Evolutionary conservation across 2,888 invertebrate genomes (phyloP).

Genomic region (Brachycybe producta): DNA sequence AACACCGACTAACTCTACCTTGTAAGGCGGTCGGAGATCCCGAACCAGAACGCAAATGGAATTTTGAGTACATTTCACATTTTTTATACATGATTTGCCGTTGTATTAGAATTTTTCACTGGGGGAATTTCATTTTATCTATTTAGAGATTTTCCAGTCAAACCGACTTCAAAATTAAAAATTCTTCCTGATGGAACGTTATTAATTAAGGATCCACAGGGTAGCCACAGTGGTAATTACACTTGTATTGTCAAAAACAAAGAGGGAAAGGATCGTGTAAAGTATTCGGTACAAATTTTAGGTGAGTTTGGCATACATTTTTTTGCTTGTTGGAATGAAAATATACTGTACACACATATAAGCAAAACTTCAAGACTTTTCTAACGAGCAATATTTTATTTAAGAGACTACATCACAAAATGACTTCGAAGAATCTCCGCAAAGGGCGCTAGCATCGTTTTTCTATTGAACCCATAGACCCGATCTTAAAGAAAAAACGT

Average conservation of each 20-base stretch:
- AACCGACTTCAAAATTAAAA: slow-evolving; percentile 13
- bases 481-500: too few relatives aligned
- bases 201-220: slow-evolving; percentile 75
- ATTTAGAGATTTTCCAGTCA: slow-evolving; percentile 3
- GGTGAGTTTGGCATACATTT: slow-evolving; percentile 44
- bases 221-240: slow-evolving; percentile 86
- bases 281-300: slow-evolving; percentile 73
- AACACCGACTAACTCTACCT: slow-evolving; percentile 15
- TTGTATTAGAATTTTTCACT: not conserved
- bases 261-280: slow-evolving; percentile 85
- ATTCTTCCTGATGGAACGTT: slow-evolving; percentile 66
- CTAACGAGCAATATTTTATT: too few relatives aligned
- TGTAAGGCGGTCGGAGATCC: slow-evolving; percentile 24
- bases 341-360: too few relatives aligned
- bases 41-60: slow-evolving; percentile 23
- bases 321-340: too few relatives aligned
- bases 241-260: slow-evolving; percentile 85
- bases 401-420: too few relatives aligned
- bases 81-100: not conserved
- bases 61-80: slow-evolving; percentile 20
- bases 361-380: too few relatives aligned
- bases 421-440: too few relatives aligned
- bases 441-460: too few relatives aligned
- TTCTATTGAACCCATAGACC: too few relatives aligned
- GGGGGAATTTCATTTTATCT: not conserved